These are phyloP conservation scores for Xiphophorus birchmanni DNA, from an alignment of 2,797 vertebrate species.

Conservation along the genomic window DNA sequence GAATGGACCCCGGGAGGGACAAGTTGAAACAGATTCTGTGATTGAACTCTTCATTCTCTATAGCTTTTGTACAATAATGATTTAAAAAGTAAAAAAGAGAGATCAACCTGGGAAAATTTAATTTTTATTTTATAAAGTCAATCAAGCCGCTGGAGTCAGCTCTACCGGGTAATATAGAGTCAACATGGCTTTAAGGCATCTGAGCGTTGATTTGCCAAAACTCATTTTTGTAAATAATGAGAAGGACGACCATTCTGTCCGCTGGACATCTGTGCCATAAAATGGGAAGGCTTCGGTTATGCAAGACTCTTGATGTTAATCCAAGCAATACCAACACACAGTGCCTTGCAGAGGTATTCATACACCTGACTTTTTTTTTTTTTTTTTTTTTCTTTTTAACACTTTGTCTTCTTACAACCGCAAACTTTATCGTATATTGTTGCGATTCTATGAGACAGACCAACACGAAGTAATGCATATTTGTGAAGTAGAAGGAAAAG, in stretches of 20 bases:
- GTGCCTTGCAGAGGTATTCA: slow-evolving; percentile 11
- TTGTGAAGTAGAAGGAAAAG: neutral
- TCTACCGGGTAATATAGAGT: slow-evolving; percentile 91
- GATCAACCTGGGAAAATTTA: slow-evolving; percentile 86
- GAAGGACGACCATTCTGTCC: slow-evolving; percentile 85
- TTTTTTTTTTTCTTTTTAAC: neutral
- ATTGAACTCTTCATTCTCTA: slow-evolving; percentile 94
- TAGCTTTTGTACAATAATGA: slow-evolving; percentile 98
- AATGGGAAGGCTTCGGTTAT: slow-evolving; percentile 91
- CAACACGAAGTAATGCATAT: neutral
- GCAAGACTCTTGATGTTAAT: slow-evolving; percentile 75
- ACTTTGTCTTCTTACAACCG: neutral
- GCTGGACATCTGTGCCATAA: slow-evolving; percentile 92
- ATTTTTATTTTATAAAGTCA: slow-evolving; percentile 99
- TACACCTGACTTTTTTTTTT: neutral
- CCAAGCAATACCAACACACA: slow-evolving; percentile 83
- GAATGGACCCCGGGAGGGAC: slow-evolving; percentile 77
- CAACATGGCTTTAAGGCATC: slow-evolving; percentile 97
- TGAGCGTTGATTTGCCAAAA: slow-evolving; percentile 88
- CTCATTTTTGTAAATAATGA: slow-evolving; percentile 96
- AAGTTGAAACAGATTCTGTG: slow-evolving; percentile 82
- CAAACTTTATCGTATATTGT: neutral
- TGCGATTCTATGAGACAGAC: neutral
- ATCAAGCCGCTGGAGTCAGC: slow-evolving; percentile 90
- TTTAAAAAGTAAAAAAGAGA: slow-evolving; percentile 71